Evolutionary conservation across 2,797 vertebrate species (phyloP), one percentile per base, ranked within the genome.

Genomic region (Crax fasciolata): DNA sequence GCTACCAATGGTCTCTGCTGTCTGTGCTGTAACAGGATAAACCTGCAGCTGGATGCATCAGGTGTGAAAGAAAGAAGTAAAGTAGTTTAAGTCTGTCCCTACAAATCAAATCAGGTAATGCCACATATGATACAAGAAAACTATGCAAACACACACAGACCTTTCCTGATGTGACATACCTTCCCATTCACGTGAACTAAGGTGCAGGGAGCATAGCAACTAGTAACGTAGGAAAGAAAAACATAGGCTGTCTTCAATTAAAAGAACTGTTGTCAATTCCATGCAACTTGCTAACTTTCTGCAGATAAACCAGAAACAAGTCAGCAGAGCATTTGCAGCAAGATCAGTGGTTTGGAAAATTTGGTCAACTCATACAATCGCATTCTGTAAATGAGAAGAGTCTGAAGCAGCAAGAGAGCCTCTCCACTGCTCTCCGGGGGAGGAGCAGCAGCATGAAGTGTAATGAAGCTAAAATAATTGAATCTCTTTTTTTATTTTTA

Each of bases 261-360:
- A 61, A 93, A 63, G 28, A 63, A 71, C 54, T n/a, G 63, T 12
- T 67, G 67, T 41, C 38, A 68, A 68, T 70, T 74, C 52, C 61
- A 43, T 9, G 21, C 41, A 63, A 63, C 28, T 79, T 5, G 0
- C 49, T 82, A 82, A 67, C 65, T 84, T 73, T 43, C 41, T 28
- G 78, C 57, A 55, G 25, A 17, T 35, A 43, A 93, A 52, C 20
- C 78, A 84, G 77, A 74, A 89, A 85, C 25, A 82, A 93, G 61
- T 15, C 72, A 89, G 63, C 75, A 89, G 84, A 94, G 61, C 72
- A 84, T 82, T 4, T 78, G 55, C 68, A 67, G 57, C 2, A 15
- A 82, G 89, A 71, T 49, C 92, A 93, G 74, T 65, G 71, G 84
- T 61, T 84, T 76, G 70, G 89, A 94, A 95, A 96, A 92, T 90